Percentiles rank a stretch among this genome's conserved stretches.
These are phyloP conservation scores for Daboia siamensis DNA, from an alignment of 2,113 vertebrate species.

Conservation along the genomic window DNA sequence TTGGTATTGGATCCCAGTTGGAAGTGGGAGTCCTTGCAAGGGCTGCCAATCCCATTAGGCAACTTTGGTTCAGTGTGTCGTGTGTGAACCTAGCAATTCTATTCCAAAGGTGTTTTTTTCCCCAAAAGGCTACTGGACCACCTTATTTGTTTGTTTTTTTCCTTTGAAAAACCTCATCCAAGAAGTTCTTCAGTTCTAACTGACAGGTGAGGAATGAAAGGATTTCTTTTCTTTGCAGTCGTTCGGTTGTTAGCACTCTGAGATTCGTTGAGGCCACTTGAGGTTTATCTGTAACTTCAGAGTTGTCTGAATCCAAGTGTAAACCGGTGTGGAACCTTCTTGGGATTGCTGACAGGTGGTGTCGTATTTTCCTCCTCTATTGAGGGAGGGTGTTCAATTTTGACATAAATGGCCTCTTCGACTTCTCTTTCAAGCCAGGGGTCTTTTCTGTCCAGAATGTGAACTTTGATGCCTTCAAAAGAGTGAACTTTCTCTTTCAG, in stretches of 20 bases:
- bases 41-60: neutral
- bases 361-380: neutral
- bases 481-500: neutral
- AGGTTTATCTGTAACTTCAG: neutral
- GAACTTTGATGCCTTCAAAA: neutral
- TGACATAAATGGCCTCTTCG: neutral
- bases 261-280: neutral
- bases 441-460: neutral
- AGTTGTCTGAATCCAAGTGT: neutral
- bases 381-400: neutral
- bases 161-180: neutral
- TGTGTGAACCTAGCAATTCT: neutral
- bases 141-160: neutral
- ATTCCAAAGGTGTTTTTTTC: neutral
- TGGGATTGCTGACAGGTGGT: neutral
- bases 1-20: neutral
- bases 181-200: neutral
- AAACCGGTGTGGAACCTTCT: neutral
- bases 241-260: neutral
- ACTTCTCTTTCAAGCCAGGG: neutral
- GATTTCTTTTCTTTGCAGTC: neutral
- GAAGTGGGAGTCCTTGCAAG: neutral
- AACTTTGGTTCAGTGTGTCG: neutral
- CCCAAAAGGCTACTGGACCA: neutral
- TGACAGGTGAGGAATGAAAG: neutral